These are phyloP conservation scores for Hoplostethus atlanticus DNA, from an alignment of 2,797 vertebrate genomes.

Conservation along the genomic window DNA sequence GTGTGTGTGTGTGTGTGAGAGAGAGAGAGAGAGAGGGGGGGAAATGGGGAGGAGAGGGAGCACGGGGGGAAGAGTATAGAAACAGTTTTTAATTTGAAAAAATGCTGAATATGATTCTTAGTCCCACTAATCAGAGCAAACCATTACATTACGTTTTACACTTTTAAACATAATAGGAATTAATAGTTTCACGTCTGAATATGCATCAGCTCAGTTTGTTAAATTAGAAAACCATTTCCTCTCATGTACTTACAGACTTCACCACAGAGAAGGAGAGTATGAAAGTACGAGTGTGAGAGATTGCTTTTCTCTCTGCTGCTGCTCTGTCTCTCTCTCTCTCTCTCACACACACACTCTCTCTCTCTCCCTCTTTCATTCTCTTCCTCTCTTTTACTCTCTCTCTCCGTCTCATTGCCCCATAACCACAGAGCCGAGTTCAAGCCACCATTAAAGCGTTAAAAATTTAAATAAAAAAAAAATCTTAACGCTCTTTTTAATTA, in stretches of 20 bases:
- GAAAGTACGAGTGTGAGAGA: constrained; percentile 70
- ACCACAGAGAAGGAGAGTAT: constrained; percentile 66
- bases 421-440: constrained; percentile 86
- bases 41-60: not conserved
- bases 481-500: constrained; percentile 90
- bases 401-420: constrained; percentile 81
- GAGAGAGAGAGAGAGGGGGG: not conserved
- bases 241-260: constrained; percentile 74
- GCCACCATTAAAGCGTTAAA: constrained; percentile 89
- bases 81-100: constrained; percentile 77
- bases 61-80: constrained; percentile 27
- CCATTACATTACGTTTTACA: constrained; percentile 82
- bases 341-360: constrained; percentile 24
- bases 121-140: constrained; percentile 83
- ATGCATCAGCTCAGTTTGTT: constrained; percentile 75
- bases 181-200: constrained; percentile 83
- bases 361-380: constrained; percentile 51
- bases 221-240: constrained; percentile 78
- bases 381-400: constrained; percentile 41
- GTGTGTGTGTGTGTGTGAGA: too few relatives aligned
- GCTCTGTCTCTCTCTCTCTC: constrained; percentile 18
- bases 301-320: constrained; percentile 62
- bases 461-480: constrained; percentile 86
- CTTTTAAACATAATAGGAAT: constrained; percentile 86
- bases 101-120: constrained; percentile 77